Evolutionary conservation across 2,113 vertebrate genomes (phyloP).

Genomic region (Picathartes gymnocephalus): DNA sequence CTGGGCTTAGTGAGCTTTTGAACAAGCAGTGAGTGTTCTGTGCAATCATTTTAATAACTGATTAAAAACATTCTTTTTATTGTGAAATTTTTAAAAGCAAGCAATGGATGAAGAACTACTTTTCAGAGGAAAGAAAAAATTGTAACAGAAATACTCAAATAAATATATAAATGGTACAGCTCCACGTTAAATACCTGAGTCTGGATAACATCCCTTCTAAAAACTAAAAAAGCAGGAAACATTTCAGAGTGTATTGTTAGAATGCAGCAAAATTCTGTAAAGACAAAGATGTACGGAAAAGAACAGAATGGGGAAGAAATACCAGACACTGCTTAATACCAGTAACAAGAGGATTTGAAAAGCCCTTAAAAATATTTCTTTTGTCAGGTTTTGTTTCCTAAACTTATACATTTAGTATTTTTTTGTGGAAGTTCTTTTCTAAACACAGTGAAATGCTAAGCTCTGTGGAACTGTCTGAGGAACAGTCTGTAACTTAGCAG

Average conservation of each 20-base stretch:
- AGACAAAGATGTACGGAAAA: background rate
- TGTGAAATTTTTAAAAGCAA: background rate
- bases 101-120: background rate
- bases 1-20: background rate
- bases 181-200: background rate
- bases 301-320: background rate
- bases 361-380: background rate
- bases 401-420: background rate
- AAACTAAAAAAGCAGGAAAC: background rate
- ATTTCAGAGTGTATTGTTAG: background rate
- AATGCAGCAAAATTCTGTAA: background rate
- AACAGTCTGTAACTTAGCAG: background rate
- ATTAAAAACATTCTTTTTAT: background rate
- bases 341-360: background rate
- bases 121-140: background rate
- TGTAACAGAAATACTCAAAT: background rate
- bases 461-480: background rate
- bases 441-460: background rate
- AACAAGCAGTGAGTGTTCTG: background rate
- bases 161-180: background rate
- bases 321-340: background rate
- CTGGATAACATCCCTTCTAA: background rate
- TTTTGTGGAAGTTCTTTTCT: background rate
- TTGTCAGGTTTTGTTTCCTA: background rate
- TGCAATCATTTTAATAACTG: background rate